Base-by-base conservation (phyloP, 2,888 invertebrate species). In the Neoaliturus tenellus region DNA sequence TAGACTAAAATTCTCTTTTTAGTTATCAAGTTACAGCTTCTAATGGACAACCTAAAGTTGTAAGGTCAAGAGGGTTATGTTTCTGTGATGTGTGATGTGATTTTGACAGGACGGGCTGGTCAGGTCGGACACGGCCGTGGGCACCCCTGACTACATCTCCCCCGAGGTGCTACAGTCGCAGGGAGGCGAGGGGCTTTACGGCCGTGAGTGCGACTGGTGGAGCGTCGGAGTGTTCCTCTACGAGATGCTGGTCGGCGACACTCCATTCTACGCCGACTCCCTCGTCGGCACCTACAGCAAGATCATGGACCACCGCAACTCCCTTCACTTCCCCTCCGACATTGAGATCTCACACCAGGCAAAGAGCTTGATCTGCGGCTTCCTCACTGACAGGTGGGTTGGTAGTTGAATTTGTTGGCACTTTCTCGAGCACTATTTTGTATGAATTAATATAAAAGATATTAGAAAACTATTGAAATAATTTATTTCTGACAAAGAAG, bases 191-290 rank as follows among this genome's bases (percentile, higher is more conserved):
- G 98, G 98, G 84, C 96, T 97, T 85, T 99, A 99, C 91, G 99
- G 99, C 0, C 93, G 98, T 62, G 99, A 99, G 91, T 99, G 98
- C 92, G 99, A 99, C 91, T 99, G 98, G 98, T 99, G 99, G 99
- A 98, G 99, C 25, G 99, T 99, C 33, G 99, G 99, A 82, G 98
- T 99, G 88, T 98, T 99, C 91, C 94, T 99, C 1, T 99, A 98
- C 91, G 99, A 99, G 93, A 99, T 99, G 99, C 92, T 99, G 81
- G 96, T 98, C 84, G 98, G 98, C 8, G 99, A 99, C 91, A 98
- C 99, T 14, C 99, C 99, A 0, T 99, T 99, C 91, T 94, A 94
- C 89, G 99, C 99, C 2, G 99, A 99, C 90, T 98, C 99, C 86
- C 93, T 99, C 88, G 97, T 99, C 62, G 98, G 98, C 83, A 99